Evolutionary conservation across 2,113 vertebrate genomes (phyloP), one percentile per base, ranked within the genome.

Genomic region (Megalops atlanticus): DNA sequence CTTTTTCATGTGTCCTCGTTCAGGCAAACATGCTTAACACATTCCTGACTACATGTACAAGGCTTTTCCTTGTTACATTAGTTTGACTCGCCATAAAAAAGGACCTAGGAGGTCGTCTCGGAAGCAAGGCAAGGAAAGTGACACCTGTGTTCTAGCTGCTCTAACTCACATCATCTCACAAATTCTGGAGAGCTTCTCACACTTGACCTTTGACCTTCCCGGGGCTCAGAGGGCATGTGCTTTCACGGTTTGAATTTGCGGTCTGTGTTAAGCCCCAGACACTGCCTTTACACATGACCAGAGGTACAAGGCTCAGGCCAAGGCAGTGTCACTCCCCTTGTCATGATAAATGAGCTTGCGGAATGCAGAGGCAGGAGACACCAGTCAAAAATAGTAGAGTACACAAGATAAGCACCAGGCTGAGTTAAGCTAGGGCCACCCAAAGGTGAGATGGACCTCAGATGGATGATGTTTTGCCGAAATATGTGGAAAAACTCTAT

Each of bases 131-230:
- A 15, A 3, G 4, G 40, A 71, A 71, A 79, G 33, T 45, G 27
- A 47, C 77, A 69, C 58, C 77, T 69, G 38, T 10, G 3, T 33
- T 35, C 39, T 4, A 79, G 16, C 18, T 0, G 33, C 27, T 21
- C 4, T 14, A 38, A 6, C 6, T 8, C 27, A 18, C 14, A 45
- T 70, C 58, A 70, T 47, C 0, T 15, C 33, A 45, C 31, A 14
- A 15, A 79, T 79, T 79, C 77, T 31, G 27, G 16, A 40, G 27
- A 35, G 58, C 77, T 41, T 79, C 58, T 64, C 58, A 31, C 58
- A 31, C 58, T 47, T 31, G n/a, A 78, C 38, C 64, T 70, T 27
- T 41, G 39, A 70, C 39, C 58, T 36, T 21, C n/a, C 58, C 8
- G 27, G 58, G 11, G n/a, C n/a, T 1, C 4, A 21, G n/a, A 64